Evolutionary conservation across 2,797 vertebrate genomes (phyloP), one percentile per base, ranked within the genome.

Genomic region (Trichosurus vulpecula): DNA sequence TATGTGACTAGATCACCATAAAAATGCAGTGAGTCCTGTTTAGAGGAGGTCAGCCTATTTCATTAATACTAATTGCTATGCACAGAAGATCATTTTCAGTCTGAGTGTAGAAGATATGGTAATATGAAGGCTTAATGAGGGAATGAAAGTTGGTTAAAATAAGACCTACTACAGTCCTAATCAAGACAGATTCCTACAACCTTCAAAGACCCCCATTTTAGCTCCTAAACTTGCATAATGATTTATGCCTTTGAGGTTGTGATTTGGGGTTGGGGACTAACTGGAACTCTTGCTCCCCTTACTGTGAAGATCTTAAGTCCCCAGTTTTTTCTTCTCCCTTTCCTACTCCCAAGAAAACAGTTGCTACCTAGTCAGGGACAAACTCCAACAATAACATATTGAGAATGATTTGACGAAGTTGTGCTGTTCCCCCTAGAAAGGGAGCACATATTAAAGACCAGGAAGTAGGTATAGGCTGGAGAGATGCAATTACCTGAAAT

Each of bases 11-110:
- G 95, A 92, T 96, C 31, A 61, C 94, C 93, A 95, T 91, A 96
- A 96, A 92, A 31, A 92, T 9, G 55, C 74, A 54, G 54, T 95
- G 56, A 92, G 13, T 54, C n/a, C 89, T 91, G 0, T 91, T 47
- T 94, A 91, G 90, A 94, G n/a, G 52, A 96, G 94, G 41, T 91
- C 66, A 51, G 57, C 54, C 8, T 27, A 52, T 93, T 91, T 87
- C 92, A 74, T 94, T 92, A 92, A 90, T 14, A 47, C 31, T 58
- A 93, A 93, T 95, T 95, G 94, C 94, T 90, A 96, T 93, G 54
- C 91, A 94, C 31, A 94, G 92, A 66, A n/a, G 92, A 74, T 52
- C 61, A 74, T 94, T 96, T 92, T 25, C 41, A 95, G 55, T 19
- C 54, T 52, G 41, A 41, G 9, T 55, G 0, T 8, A 74, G 19